Percentiles rank a stretch among this genome's conserved stretches.
These are phyloP conservation scores for Rhabdophis nuchalis DNA, from an alignment of 2,797 vertebrate genomes.

Conservation along the genomic window DNA sequence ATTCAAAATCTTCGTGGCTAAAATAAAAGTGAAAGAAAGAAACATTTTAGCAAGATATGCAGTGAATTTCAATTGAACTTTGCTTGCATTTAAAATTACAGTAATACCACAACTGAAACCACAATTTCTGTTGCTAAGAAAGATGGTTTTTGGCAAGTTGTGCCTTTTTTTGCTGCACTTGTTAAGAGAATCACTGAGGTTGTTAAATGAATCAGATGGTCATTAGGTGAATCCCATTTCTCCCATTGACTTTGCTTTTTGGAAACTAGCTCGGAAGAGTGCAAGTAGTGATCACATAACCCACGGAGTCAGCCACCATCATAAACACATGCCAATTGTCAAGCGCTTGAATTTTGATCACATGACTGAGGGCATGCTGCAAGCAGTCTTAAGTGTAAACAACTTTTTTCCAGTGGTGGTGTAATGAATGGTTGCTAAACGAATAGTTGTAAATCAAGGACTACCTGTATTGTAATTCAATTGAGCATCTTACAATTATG, in stretches of 20 bases:
- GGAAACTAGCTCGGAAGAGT: neutral
- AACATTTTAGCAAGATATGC: constrained; percentile 42
- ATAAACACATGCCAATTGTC: too few relatives aligned
- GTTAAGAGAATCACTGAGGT: neutral
- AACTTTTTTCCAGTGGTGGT: neutral
- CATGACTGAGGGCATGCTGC: neutral
- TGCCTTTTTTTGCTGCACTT: neutral
- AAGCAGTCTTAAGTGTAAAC: neutral
- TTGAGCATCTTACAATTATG: neutral
- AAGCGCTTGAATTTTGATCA: too few relatives aligned
- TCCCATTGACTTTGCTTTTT: neutral
- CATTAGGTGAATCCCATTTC: neutral
- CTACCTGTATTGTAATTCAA: neutral
- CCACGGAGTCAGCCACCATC: too few relatives aligned
- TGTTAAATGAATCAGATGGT: neutral
- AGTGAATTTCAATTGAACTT: neutral
- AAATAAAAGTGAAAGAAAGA: neutral
- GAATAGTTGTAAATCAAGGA: neutral
- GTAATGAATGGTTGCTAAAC: neutral
- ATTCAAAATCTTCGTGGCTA: constrained; percentile 95
- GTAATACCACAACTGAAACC: neutral
- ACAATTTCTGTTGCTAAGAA: neutral
- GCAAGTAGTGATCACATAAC: neutral
- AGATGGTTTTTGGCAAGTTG: neutral
- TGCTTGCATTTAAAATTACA: neutral